Evolutionary conservation across 2,113 vertebrate genomes (phyloP), one percentile per base, ranked within the genome.

Genomic region (Numida meleagris): DNA sequence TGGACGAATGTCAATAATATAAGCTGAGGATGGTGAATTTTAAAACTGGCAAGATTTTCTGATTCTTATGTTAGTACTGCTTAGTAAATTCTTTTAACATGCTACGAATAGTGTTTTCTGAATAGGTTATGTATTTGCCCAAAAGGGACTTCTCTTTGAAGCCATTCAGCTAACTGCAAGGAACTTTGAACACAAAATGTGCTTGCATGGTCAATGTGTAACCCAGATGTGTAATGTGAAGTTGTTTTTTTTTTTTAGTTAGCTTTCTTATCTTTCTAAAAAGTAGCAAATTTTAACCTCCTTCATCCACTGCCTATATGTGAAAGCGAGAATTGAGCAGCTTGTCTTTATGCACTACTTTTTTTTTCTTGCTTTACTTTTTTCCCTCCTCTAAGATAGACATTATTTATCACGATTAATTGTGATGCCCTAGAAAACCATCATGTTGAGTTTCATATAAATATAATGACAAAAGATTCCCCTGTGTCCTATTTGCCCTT

Each of bases 111-210:
- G 5, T 73, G 43, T 67, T 74, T 50, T 93, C 46, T 46, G 18
- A 58, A 38, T 61, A 66, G 9, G 55, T 92, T 79, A 90, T 66
- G n/a, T 92, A 79, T 95, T 95, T 91, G 81, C 91, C 84, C 89
- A 89, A 94, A 93, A 87, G 93, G 66, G 66, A 79, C 2, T 2
- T 85, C 92, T 89, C 71, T 87, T 92, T 94, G 53, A 89, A 94
- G 53, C 36, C 18, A 14, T 76, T 83, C 73, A 31, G 14, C 43
- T 94, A 83, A 86, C 74, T 81, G 68, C 57, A 87, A 42, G 33
- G 53, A 82, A 18, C 74, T 85, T 67, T 18, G 74, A 89, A 43
- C 77, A 58, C 23, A 81, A 75, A 95, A 75, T 25, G 31, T 45
- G 24, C 43, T 73, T 84, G 45, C 13, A 25, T 1, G 2, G 33